Evolutionary conservation across 2,113 vertebrate species (phyloP).

Genomic region (Lontra canadensis): DNA sequence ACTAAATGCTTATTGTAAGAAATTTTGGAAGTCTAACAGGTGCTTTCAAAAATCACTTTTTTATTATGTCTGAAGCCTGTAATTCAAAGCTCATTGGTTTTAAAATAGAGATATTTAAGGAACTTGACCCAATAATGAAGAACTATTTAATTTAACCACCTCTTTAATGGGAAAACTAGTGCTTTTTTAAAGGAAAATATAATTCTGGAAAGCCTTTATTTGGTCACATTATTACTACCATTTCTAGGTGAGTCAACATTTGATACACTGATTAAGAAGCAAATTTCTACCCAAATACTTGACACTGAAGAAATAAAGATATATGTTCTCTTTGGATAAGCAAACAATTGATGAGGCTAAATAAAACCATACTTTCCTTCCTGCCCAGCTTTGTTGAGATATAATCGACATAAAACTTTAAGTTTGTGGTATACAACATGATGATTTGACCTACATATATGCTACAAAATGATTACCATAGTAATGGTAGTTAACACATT

Average conservation of each 20-base stretch:
- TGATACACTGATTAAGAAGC: not conserved
- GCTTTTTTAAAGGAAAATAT: not conserved
- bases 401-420: not conserved
- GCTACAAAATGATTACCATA: not conserved
- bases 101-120: constrained; percentile 43
- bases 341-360: not conserved
- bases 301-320: not conserved
- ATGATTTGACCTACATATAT: not conserved
- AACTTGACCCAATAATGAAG: not conserved
- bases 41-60: constrained; percentile 24
- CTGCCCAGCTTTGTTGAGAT: not conserved
- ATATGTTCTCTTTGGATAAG: constrained; percentile 7
- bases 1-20: not conserved
- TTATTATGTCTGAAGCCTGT: not conserved
- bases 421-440: not conserved
- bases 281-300: not conserved
- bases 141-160: not conserved
- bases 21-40: not conserved
- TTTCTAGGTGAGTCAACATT: not conserved
- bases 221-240: not conserved
- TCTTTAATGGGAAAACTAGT: not conserved
- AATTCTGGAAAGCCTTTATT: not conserved
- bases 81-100: not conserved
- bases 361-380: not conserved
- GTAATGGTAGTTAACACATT: not conserved